A percentile compares a stretch with the other conserved stretches of the same genome.
These are phyloP conservation scores for Tetrapedia diversipes DNA, from an alignment of 2,888 invertebrate species.

Conservation along the genomic window DNA sequence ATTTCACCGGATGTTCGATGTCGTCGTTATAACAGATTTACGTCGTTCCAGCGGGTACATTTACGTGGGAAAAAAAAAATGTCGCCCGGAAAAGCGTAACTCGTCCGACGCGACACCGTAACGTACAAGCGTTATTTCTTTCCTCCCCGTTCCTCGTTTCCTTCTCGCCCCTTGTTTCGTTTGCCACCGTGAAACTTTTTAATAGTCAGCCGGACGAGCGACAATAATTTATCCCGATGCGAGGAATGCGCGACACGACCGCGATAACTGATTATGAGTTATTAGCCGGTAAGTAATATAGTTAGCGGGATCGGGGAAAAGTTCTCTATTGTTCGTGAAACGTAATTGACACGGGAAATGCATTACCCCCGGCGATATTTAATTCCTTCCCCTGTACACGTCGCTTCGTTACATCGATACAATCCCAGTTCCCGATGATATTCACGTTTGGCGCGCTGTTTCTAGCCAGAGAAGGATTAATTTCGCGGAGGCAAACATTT, in stretches of 20 bases:
- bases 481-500: neutral
- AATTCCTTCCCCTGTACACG: slow-evolving; percentile 10
- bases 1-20: slow-evolving; percentile 40
- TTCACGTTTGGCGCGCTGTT: neutral
- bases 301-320: slow-evolving; percentile 25
- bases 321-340: slow-evolving; percentile 13
- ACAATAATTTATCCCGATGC: slow-evolving; percentile 28
- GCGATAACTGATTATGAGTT: slow-evolving; percentile 35
- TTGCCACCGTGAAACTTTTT: slow-evolving; percentile 20
- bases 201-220: slow-evolving; percentile 14
- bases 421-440: neutral
- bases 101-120: slow-evolving; percentile 18
- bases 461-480: too few species aligned
- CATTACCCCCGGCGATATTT: slow-evolving; percentile 27
- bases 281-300: slow-evolving; percentile 19
- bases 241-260: slow-evolving; percentile 2
- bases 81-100: slow-evolving; percentile 16
- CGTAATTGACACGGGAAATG: slow-evolving; percentile 34
- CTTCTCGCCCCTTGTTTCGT: neutral
- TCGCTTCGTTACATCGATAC: neutral
- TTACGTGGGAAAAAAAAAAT: slow-evolving; percentile 31
- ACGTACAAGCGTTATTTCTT: neutral
- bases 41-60: slow-evolving; percentile 1
- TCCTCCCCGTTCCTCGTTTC: too few species aligned
- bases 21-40: slow-evolving; percentile 32